Base-by-base conservation (phyloP, 2,113 vertebrate genomes). In the Perccottus glenii region DNA sequence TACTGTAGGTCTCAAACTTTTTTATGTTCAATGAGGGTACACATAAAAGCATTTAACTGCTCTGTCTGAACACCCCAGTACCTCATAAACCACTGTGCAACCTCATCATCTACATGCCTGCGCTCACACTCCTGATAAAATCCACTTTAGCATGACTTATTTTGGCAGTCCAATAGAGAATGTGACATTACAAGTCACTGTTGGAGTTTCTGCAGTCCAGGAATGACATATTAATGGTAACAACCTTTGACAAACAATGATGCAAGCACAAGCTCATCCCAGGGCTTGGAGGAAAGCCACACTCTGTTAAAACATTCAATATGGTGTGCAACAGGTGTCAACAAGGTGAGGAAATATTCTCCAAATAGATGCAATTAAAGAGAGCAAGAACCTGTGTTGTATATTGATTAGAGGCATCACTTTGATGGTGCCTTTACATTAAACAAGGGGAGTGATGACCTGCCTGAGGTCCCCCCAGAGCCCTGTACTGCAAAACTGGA, bases 211-310 rank as follows among this genome's bases (percentile, higher is more conserved):
- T 40, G 38, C 8, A 5, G 8, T 40, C 9, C 10, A 27, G 35
- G 52, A 55, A 55, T 38, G 33, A 36, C 33, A 55, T 9, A 36
- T 55, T 55, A 55, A 36, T 32, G 11, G 11, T 53, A 35, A 35
- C 52, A 55, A 55, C 52, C 52, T 55, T 55, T 55, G 52, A 32
- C 52, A 36, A 36, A 55, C 12, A 27, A 27, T 55, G 52, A 55
- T 55, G 52, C 35, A 55, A 55, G 52, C 52, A 9, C 12, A 33
- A 8, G 52, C 52, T 55, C 52, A 55, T 55, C 52, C 19, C 52
- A 10, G 14, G 0, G 33, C 52, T 36, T 11, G 5, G 11, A 14
- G 32, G 32, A 38, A 12, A 55, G 32, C 33, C 52, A 55, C 35
- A 32, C 6, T 9, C 33, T 6, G 14, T 36, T 55, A 55, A 33